Percentiles rank a stretch among this genome's conserved stretches.
phyloP scores from a whole-genome alignment of 2,797 vertebrate species.

The Pipistrellus pygmaeus region DNA sequence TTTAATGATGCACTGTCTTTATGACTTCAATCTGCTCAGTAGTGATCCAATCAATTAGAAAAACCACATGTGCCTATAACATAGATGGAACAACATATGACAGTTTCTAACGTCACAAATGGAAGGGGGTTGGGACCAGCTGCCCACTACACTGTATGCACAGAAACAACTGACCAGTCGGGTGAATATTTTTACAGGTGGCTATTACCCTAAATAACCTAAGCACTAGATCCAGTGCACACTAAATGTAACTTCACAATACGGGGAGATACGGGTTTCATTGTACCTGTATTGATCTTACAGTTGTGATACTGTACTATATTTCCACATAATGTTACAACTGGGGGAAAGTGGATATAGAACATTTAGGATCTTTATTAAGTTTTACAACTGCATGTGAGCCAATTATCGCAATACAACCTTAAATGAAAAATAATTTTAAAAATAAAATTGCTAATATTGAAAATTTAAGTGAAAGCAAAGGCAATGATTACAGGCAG shows the following conservation, averaged over 20 bases:
- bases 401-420: not conserved
- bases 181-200: not conserved
- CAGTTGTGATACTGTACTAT: not conserved
- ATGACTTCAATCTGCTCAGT: conserved; percentile 61
- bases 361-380: not conserved
- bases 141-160: not conserved
- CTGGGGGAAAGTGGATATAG: not conserved
- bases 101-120: not conserved
- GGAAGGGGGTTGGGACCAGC: not conserved
- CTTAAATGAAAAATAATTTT: not conserved
- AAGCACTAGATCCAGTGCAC: not conserved
- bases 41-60: conserved; percentile 67
- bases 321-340: not conserved
- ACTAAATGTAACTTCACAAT: not conserved
- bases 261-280: not conserved
- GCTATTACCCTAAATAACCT: not conserved
- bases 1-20: conserved; percentile 66
- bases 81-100: not conserved
- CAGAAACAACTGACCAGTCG: not conserved
- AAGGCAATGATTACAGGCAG: not conserved
- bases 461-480: not conserved
- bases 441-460: conserved; percentile 37
- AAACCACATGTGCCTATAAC: conserved; percentile 1
- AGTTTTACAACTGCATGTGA: not conserved
- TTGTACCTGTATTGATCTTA: not conserved